Conservation (phyloP, 2,888 invertebrate species). For the Cryptophagus acutangulus region DNA sequence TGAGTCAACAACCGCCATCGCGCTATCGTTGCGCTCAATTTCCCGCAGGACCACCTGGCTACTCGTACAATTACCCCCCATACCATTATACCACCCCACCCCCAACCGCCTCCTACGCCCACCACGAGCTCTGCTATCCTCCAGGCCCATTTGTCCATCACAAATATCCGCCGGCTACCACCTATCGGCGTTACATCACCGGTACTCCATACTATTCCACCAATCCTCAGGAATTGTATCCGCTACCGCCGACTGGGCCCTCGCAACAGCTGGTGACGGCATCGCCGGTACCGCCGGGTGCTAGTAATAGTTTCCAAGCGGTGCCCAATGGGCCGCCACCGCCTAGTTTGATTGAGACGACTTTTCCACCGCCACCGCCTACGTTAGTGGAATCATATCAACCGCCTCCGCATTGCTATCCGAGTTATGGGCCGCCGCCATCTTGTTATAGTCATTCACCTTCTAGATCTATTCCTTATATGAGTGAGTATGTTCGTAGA, state of each 20-base stretch:
- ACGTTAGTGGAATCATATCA: constrained; percentile 47
- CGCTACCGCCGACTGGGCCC: constrained; percentile 42
- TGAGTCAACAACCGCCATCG: constrained; percentile 42
- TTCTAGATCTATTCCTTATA: constrained; percentile 58
- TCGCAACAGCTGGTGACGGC: constrained; percentile 44
- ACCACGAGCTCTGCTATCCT: constrained; percentile 52
- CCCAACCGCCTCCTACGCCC: constrained; percentile 38
- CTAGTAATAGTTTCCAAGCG: constrained; percentile 47
- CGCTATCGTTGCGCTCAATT: constrained; percentile 48
- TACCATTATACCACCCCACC: constrained; percentile 53
- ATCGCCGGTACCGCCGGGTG: constrained; percentile 37
- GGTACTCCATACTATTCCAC: constrained; percentile 50
- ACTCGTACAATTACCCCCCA: constrained; percentile 42
- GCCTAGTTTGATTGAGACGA: constrained; percentile 38
- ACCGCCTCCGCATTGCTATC: constrained; percentile 51
- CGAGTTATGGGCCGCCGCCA: constrained; percentile 50
- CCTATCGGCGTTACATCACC: constrained; percentile 39
- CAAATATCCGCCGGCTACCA: constrained; percentile 37
- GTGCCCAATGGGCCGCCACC: constrained; percentile 39
- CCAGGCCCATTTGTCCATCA: constrained; percentile 44
- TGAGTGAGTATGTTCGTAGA: constrained; percentile 52
- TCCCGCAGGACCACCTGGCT: constrained; percentile 41
- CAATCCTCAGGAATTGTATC: constrained; percentile 49
- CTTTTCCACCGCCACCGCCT: constrained; percentile 48
- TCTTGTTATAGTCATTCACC: constrained; percentile 58